phyloP scores from a whole-genome alignment of 1,140 invertebrate genomes.

The Anagrus nilaparvatae region DNA sequence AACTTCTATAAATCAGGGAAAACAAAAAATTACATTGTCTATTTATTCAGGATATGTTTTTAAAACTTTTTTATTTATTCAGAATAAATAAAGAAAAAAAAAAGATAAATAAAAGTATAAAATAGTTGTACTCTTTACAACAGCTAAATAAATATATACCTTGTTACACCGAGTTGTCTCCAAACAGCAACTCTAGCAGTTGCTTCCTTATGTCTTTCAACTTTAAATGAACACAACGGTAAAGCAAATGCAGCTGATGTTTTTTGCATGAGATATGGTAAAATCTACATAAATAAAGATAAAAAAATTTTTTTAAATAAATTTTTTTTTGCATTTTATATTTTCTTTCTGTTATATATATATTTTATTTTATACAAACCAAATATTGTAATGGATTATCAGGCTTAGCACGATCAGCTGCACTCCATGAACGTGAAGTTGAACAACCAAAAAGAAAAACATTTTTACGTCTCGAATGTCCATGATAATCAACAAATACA shows the following conservation, averaged over 20 bases:
- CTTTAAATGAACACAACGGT: slow-evolving; percentile 65
- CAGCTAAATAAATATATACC: too few species aligned
- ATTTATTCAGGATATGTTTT: too few species aligned
- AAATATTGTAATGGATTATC: slow-evolving; percentile 51
- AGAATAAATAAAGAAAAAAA: too few species aligned
- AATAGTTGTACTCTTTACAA: too few species aligned
- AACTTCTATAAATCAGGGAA: slow-evolving; percentile 52
- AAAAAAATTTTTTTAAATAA: not conserved
- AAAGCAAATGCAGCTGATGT: slow-evolving; percentile 61
- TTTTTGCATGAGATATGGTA: slow-evolving; percentile 60
- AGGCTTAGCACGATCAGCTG: slow-evolving; percentile 42
- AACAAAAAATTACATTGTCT: too few species aligned
- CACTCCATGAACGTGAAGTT: slow-evolving; percentile 52
- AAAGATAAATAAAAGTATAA: too few species aligned
- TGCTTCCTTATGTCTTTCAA: slow-evolving; percentile 69
- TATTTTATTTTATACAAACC: slow-evolving; percentile 34
- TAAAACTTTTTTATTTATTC: too few species aligned
- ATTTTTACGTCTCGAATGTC: slow-evolving; percentile 80
- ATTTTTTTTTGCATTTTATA: not conserved
- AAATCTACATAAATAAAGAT: slow-evolving; percentile 39
- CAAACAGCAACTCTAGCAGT: slow-evolving; percentile 79
- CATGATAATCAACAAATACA: slow-evolving; percentile 84
- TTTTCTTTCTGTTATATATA: not conserved
- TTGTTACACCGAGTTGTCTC: slow-evolving; percentile 65
- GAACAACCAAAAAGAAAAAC: slow-evolving; percentile 84